Evolutionary conservation across 2,113 vertebrate genomes (phyloP), one percentile per base, ranked within the genome.

Genomic region (Pygoscelis adeliae): DNA sequence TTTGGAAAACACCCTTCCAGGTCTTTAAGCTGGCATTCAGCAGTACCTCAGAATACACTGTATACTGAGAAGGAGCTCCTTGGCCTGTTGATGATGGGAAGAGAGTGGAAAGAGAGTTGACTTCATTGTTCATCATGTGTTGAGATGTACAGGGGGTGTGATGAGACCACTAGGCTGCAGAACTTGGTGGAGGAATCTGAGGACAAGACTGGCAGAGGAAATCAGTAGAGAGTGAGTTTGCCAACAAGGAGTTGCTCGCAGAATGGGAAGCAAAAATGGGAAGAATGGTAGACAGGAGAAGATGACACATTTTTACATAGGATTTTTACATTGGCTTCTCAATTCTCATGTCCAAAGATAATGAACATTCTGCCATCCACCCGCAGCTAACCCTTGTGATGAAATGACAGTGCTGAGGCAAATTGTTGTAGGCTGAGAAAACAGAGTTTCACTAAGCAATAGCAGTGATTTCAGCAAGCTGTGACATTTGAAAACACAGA

Each of bases 401-500:
- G 36, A 87, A 96, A 93, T 46, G 78, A 56, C 81, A 91, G n/a
- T 7, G 22, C 80, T 87, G 83, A 89, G 70, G 73, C 47, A 79
- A 74, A 72, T 52, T 7, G 21, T 59, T 50, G 13, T 32, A 65
- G 49, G 36, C 70, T 93, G 82, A 93, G 95, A 85, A 90, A 87
- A 89, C 12, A 67, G 55, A 63, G 32, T 83, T 96, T 94, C 67
- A 56, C 40, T 36, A n/a, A 91, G 79, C 19, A 1, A 52, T 38
- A 83, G 61, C 78, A 62, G 46, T 65, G 66, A 88, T 80, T 86
- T 92, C 79, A 83, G 84, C 56, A 61, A 52, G 49, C 44, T 85
- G 74, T 90, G 78, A 69, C 93, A 83, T 93, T 85, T 85, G n/a
- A 46, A 87, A 95, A 55, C 72, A 69, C 53, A 96, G 78, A 34